Conservation (phyloP, 2,797 vertebrate genomes). For the Pangasius djambal region DNA sequence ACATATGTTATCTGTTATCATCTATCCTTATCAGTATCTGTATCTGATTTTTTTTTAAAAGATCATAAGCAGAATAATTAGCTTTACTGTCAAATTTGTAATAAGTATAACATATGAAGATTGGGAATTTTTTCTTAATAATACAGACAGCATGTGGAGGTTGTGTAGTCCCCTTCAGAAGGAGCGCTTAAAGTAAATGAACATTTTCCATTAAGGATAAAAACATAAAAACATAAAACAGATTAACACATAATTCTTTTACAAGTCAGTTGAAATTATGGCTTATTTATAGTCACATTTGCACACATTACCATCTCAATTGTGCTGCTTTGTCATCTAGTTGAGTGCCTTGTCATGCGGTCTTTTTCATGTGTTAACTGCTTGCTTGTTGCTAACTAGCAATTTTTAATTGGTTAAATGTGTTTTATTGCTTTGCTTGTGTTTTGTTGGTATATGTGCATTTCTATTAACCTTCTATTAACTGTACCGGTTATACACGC, state of each 20-base stretch:
- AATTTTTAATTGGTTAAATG: background rate
- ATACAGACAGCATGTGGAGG: background rate
- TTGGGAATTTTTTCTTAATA: background rate
- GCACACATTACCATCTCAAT: background rate
- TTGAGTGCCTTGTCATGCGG: background rate
- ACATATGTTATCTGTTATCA: background rate
- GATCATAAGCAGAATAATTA: background rate
- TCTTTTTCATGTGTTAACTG: background rate
- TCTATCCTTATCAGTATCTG: background rate
- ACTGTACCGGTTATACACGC: background rate
- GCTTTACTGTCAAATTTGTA: background rate
- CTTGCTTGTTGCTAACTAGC: background rate
- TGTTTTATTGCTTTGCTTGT: background rate
- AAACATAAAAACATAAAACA: too few relatives aligned
- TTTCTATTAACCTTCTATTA: background rate
- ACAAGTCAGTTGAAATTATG: background rate
- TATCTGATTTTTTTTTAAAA: background rate
- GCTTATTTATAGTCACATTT: background rate
- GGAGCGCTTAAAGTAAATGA: background rate
- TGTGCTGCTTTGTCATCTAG: background rate
- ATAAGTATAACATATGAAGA: background rate
- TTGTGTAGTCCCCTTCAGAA: background rate
- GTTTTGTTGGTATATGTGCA: background rate
- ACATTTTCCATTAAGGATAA: background rate
- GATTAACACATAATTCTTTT: background rate